Conservation (phyloP, 2,888 invertebrate genomes). For the Anthophora plumipes region DNA sequence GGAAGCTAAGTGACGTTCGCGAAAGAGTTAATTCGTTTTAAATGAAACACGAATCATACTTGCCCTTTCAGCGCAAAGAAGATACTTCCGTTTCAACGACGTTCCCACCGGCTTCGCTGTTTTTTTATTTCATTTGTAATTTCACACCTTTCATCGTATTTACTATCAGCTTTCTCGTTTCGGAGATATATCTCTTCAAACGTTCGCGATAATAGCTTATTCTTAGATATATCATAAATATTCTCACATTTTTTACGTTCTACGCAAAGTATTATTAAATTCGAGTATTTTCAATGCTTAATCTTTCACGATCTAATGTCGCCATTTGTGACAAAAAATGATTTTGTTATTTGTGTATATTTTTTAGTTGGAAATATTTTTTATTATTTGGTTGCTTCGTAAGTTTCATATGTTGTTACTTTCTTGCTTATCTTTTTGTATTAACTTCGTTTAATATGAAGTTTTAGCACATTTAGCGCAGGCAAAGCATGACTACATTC, state of each 20-base stretch:
- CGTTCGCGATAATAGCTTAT: not conserved
- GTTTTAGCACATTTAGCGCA: too few relatives aligned
- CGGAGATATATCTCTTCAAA: not conserved
- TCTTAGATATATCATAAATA: not conserved
- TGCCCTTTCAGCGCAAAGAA: not conserved
- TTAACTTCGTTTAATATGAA: too few relatives aligned
- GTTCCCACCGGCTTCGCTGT: not conserved
- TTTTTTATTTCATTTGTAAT: not conserved
- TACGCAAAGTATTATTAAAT: too few relatives aligned
- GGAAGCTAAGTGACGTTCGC: conserved; percentile 27
- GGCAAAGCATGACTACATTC: too few relatives aligned
- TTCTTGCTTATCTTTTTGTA: too few relatives aligned
- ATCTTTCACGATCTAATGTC: too few relatives aligned
- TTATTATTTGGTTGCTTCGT: too few relatives aligned
- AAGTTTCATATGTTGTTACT: too few relatives aligned
- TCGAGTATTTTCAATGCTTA: too few relatives aligned
- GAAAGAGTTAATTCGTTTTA: conserved; percentile 36
- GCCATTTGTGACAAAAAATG: too few relatives aligned
- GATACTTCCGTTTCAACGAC: conserved; percentile 15
- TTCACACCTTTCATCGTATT: not conserved
- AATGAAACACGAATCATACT: conserved; percentile 42
- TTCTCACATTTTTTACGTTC: not conserved
- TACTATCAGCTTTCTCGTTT: not conserved
- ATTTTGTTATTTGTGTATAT: too few relatives aligned
- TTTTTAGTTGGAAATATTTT: too few relatives aligned